These are phyloP conservation scores for Cynopterus sphinx DNA, from an alignment of 2,797 vertebrate genomes.

Conservation along the genomic window DNA sequence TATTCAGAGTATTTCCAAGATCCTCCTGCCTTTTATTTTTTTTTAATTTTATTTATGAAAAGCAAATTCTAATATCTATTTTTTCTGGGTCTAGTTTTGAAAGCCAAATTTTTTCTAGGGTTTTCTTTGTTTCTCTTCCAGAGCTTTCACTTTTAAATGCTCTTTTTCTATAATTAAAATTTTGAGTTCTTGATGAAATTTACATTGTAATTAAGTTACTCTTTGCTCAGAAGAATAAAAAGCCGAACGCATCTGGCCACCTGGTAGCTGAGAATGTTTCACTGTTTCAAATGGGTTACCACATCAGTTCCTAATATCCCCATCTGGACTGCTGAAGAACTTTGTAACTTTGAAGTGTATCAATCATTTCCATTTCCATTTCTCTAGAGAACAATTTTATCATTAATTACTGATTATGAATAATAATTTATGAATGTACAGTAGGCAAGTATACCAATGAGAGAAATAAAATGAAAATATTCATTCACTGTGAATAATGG, in stretches of 20 bases:
- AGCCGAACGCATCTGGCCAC: slow-evolving; percentile 36
- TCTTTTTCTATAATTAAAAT: neutral
- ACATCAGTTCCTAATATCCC: neutral
- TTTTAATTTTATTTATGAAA: neutral
- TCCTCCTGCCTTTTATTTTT: neutral
- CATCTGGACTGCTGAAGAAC: slow-evolving; percentile 36
- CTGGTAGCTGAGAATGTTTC: slow-evolving; percentile 45
- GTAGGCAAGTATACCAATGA: neutral
- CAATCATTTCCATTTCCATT: slow-evolving; percentile 68
- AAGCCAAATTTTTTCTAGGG: neutral
- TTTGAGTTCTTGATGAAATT: neutral
- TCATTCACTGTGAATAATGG: neutral
- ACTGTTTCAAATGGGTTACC: slow-evolving; percentile 27
- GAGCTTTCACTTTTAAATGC: neutral
- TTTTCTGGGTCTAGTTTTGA: neutral
- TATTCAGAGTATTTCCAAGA: neutral
- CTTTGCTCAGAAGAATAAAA: neutral
- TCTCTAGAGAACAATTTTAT: slow-evolving; percentile 60
- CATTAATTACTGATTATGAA: slow-evolving; percentile 46
- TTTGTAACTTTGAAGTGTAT: slow-evolving; percentile 67
- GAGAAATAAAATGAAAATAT: slow-evolving; percentile 57
- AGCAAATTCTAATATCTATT: neutral
- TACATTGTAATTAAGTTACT: slow-evolving; percentile 10
- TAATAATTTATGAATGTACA: slow-evolving; percentile 61
- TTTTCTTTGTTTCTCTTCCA: slow-evolving; percentile 13